Evolutionary conservation across 2,888 invertebrate species (phyloP).

Genomic region (Ochropleura plecta): DNA sequence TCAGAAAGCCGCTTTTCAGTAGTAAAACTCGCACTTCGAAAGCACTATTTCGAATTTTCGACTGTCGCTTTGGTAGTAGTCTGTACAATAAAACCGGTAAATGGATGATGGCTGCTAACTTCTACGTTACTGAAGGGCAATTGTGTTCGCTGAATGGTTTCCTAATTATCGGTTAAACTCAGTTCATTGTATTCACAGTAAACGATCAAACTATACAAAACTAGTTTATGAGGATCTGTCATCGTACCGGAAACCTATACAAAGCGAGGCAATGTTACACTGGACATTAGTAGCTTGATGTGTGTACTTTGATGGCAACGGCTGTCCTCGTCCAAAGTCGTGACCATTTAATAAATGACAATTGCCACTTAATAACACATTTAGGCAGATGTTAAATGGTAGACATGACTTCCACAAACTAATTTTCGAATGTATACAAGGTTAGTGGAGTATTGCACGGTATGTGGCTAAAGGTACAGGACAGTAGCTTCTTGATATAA

Average conservation of each 20-base stretch:
- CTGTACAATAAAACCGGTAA: neutral
- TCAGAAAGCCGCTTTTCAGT: neutral
- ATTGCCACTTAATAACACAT: slow-evolving; percentile 70
- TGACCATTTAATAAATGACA: slow-evolving; percentile 74
- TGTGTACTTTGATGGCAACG: slow-evolving; percentile 18
- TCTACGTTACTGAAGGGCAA: slow-evolving; percentile 26
- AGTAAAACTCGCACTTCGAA: neutral
- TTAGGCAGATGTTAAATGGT: slow-evolving; percentile 63
- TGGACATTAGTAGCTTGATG: no score
- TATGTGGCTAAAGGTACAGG: neutral
- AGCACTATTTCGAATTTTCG: neutral
- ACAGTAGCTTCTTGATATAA: neutral
- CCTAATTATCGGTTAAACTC: slow-evolving; percentile 35
- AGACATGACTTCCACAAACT: slow-evolving; percentile 44
- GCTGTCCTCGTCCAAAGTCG: slow-evolving; percentile 53
- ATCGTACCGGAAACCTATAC: no score
- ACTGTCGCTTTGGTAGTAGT: neutral
- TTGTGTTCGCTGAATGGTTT: slow-evolving; percentile 19
- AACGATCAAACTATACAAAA: no score
- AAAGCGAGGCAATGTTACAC: no score
- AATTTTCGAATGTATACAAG: slow-evolving; percentile 51
- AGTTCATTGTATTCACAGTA: neutral
- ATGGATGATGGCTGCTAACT: neutral
- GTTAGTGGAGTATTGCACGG: slow-evolving; percentile 18
- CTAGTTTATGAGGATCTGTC: no score